phyloP scores from a whole-genome alignment of 2,888 invertebrate species.

The Tridacna gigas region DNA sequence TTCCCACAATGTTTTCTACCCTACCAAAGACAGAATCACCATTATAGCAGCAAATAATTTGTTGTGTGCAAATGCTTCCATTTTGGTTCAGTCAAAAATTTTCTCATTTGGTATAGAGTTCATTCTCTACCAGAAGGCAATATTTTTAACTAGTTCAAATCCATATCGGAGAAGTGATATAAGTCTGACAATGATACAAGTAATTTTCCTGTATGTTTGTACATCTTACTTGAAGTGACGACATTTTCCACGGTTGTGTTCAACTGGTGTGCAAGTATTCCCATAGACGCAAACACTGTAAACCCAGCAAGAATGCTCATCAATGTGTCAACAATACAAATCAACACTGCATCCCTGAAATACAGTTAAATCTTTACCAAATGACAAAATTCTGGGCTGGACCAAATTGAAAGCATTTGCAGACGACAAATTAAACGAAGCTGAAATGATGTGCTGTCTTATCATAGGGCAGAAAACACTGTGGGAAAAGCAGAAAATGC shows the following conservation, averaged over 20 bases:
- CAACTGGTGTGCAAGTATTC: slow-evolving; percentile 82
- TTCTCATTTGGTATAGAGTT: too few species aligned
- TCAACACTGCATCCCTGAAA: slow-evolving; percentile 81
- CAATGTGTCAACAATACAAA: slow-evolving; percentile 79
- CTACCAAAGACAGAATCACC: neutral
- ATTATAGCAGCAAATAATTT: too few species aligned
- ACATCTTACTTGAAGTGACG: slow-evolving; percentile 74
- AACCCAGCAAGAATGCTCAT: slow-evolving; percentile 83
- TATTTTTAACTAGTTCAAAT: too few species aligned
- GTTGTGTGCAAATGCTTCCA: too few species aligned
- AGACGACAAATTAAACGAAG: neutral
- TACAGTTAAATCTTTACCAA: neutral
- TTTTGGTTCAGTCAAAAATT: too few species aligned
- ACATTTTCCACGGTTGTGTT: slow-evolving; percentile 82
- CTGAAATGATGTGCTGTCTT: too few species aligned
- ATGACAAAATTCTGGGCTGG: neutral
- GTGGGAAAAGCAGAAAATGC: neutral
- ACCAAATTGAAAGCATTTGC: neutral
- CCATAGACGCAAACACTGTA: slow-evolving; percentile 84
- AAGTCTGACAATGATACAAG: too few species aligned
- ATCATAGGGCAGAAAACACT: neutral
- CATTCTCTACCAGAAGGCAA: too few species aligned
- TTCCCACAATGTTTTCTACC: neutral
- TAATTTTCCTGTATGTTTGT: neutral
- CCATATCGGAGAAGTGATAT: too few species aligned